These are phyloP conservation scores for Lepilemur septentrionalis DNA, from an alignment of 2,797 vertebrate genomes.

Conservation along the genomic window DNA sequence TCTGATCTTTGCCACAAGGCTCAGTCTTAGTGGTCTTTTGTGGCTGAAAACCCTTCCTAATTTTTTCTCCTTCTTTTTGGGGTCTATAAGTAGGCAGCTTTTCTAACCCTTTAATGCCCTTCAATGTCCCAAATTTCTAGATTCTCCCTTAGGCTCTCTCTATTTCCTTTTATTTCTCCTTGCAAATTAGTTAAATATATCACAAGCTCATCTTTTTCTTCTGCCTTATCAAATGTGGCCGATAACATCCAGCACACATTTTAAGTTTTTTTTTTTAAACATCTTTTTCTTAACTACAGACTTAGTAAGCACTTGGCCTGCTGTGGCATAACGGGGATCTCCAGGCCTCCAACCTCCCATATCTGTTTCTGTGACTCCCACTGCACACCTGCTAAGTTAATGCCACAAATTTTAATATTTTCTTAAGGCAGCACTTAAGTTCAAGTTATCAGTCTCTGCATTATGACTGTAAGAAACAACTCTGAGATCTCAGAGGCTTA, in stretches of 20 bases:
- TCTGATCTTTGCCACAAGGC: background rate
- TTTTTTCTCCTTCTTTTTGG: background rate
- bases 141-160: background rate
- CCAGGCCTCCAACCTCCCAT: background rate
- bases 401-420: background rate
- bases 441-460: background rate
- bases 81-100: background rate
- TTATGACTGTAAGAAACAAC: background rate
- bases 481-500: background rate
- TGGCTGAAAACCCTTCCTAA: background rate
- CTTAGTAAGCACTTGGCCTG: background rate
- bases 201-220: background rate
- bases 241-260: background rate
- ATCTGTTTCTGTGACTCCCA: background rate
- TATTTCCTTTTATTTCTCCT: background rate
- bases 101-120: background rate
- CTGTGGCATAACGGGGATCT: background rate
- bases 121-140: background rate
- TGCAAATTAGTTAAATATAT: background rate
- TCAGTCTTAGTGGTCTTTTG: background rate
- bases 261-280: background rate
- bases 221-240: background rate
- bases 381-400: background rate
- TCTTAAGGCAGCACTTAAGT: background rate
- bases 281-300: background rate